Base-by-base conservation (phyloP, 1,140 invertebrate genomes). In the Lordiphosa mommai region DNA sequence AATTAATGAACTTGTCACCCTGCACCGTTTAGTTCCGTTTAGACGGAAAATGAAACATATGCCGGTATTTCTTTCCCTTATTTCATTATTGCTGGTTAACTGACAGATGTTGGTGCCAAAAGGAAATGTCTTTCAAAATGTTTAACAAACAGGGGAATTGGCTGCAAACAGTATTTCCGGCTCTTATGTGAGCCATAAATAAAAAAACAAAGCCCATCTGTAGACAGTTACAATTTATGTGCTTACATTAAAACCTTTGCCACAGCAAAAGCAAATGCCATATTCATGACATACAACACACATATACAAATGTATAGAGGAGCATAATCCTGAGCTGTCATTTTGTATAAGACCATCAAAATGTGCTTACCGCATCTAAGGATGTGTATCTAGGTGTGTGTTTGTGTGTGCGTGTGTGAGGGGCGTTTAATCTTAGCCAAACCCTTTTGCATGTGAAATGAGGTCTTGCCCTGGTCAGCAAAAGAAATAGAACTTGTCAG, bases 1-100 rank as follows among this genome's bases (percentile, higher is more conserved):
- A 80, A 74, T 82, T 70, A 80, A 74, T 74, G 57, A 70, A 74
- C 65, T 53, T 64, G 48, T 58, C 61, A 56, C 51, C 58, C 32
- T 33, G 47, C 23, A 29, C 27, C 9, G 51, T 38, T 6, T 40
- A 40, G 4, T 53, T 50, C 49, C 51, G 48, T 53, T 61, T 14
- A 12, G 14, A 16, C 10, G 23, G 2, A 65, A 55, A 40, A 34
- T 56, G 50, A 56, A 52, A 53, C 67, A 66, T 52, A 50, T 80
- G 49, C 53, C 76, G 66, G 66, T 72, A 82, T 57, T 80, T 74
- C 60, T 66, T 56, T 65, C 69, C 66, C 48, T 40, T 59, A 38
- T 41, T 48, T 38, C n/a, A n/a, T n/a, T 53, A 49, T 63, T 58
- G 52, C 30, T 30, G 30, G 10, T 8, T 13, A 6, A 50, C 46